Conservation (phyloP, 2,888 invertebrate species). For the Penaeus monodon region DNA sequence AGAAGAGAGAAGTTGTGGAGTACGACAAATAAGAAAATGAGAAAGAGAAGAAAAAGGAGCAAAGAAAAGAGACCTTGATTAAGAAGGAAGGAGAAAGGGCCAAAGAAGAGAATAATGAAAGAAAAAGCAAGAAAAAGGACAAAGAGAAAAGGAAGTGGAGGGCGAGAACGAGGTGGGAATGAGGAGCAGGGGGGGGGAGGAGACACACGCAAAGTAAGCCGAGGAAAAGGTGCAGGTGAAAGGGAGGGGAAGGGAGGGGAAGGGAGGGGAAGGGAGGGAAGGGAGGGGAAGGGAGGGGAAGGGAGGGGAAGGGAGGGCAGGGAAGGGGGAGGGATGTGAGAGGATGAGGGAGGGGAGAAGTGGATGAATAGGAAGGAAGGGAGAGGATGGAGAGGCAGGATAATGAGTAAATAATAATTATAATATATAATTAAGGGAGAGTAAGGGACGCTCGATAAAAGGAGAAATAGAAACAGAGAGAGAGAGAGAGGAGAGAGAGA, state of each 20-base stretch:
- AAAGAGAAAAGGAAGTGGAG: not conserved
- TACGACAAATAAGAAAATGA: accelerated
- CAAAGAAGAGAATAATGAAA: not conserved
- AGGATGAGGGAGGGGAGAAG: not conserved
- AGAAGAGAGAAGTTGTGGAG: too few relatives aligned
- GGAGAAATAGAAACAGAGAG: too few relatives aligned
- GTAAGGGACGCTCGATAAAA: too few relatives aligned
- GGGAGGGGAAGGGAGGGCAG: not conserved
- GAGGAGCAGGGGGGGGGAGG: not conserved
- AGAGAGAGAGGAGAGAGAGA: too few relatives aligned
- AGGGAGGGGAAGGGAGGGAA: not conserved
- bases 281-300: not conserved
- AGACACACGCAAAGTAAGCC: not conserved
- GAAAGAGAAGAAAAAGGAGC: not conserved
- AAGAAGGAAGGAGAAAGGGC: not conserved
- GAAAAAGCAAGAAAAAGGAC: too few relatives aligned
- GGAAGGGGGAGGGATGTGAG: not conserved
- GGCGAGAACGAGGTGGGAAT: not conserved
- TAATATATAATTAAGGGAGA: too few relatives aligned
- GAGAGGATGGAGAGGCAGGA: too few relatives aligned
- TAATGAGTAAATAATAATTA: too few relatives aligned
- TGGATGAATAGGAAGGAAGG: not conserved
- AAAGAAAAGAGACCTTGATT: not conserved
- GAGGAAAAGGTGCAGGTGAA: not conserved
- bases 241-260: not conserved